A percentile compares a stretch with the other conserved stretches of the same genome.
These are phyloP conservation scores for Drosophila cracens DNA, from an alignment of 2,888 invertebrate genomes.

Conservation along the genomic window DNA sequence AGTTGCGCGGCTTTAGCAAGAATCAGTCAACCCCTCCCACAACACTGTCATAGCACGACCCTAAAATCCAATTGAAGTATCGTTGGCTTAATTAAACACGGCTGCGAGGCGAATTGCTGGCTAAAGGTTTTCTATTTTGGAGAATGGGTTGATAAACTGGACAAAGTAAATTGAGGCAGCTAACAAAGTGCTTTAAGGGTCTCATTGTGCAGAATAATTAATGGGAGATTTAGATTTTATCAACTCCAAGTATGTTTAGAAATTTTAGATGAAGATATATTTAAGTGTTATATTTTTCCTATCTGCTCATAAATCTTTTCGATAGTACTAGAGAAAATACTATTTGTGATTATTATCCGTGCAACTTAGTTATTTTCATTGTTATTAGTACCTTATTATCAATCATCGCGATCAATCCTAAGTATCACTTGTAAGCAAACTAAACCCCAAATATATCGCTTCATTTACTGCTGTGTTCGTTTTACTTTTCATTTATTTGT, in stretches of 20 bases:
- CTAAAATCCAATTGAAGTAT: constrained; percentile 64
- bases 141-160: constrained; percentile 23
- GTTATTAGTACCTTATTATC: background rate
- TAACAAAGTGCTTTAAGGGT: constrained; percentile 3
- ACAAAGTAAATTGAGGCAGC: background rate
- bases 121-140: constrained; percentile 20
- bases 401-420: background rate
- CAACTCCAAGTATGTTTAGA: background rate
- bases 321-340: background rate
- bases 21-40: background rate
- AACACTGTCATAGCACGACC: background rate
- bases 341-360: background rate
- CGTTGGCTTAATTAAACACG: constrained; percentile 62
- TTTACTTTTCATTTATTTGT: constrained; percentile 3
- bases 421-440: background rate
- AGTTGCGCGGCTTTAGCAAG: constrained; percentile 53
- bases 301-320: background rate
- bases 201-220: background rate
- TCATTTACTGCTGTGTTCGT: constrained; percentile 1
- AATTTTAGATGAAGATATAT: background rate
- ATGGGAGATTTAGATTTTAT: background rate
- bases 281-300: background rate
- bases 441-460: background rate
- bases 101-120: constrained; percentile 17
- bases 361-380: background rate